Evolutionary conservation across 2,113 vertebrate species (phyloP).

Genomic region (Paralichthys olivaceus): DNA sequence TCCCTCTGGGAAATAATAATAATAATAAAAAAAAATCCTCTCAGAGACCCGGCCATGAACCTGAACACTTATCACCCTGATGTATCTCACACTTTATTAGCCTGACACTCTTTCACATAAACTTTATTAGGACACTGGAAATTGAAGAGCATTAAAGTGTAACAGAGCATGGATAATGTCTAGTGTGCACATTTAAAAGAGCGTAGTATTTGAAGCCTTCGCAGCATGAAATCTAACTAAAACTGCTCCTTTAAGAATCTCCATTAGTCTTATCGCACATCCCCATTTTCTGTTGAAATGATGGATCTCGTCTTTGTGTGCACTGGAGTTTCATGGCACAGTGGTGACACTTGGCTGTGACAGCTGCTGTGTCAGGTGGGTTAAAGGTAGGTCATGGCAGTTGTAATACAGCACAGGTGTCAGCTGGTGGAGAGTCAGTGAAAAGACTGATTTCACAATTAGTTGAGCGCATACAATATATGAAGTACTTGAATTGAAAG

Average conservation of each 20-base stretch:
- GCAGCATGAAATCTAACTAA: slow-evolving; percentile 46
- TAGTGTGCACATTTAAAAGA: slow-evolving; percentile 54
- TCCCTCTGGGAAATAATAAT: slow-evolving; percentile 49
- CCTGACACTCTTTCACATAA: slow-evolving; percentile 61
- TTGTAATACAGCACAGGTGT: slow-evolving; percentile 53
- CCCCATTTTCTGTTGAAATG: slow-evolving; percentile 8
- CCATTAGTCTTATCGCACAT: background rate
- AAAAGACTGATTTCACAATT: slow-evolving; percentile 34
- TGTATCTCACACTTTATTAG: slow-evolving; percentile 60
- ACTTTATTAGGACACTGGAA: slow-evolving; percentile 69
- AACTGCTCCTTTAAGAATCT: slow-evolving; percentile 29
- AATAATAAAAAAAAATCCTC: slow-evolving; percentile 35
- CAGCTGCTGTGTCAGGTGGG: slow-evolving; percentile 66
- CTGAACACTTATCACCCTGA: slow-evolving; percentile 52
- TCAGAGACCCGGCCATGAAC: slow-evolving; percentile 57
- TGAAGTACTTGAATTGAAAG: slow-evolving; percentile 10
- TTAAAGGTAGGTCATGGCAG: slow-evolving; percentile 67
- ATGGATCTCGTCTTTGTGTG: slow-evolving; percentile 12
- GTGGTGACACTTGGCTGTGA: slow-evolving; percentile 49
- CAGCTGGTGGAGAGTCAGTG: slow-evolving; percentile 58
- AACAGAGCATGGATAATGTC: slow-evolving; percentile 67
- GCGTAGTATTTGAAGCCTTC: slow-evolving; percentile 26
- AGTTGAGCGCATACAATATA: slow-evolving; percentile 6
- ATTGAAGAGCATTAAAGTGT: slow-evolving; percentile 62
- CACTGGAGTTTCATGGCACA: slow-evolving; percentile 11